Base-by-base conservation (phyloP, 2,113 vertebrate species). In the Daboia siamensis region DNA sequence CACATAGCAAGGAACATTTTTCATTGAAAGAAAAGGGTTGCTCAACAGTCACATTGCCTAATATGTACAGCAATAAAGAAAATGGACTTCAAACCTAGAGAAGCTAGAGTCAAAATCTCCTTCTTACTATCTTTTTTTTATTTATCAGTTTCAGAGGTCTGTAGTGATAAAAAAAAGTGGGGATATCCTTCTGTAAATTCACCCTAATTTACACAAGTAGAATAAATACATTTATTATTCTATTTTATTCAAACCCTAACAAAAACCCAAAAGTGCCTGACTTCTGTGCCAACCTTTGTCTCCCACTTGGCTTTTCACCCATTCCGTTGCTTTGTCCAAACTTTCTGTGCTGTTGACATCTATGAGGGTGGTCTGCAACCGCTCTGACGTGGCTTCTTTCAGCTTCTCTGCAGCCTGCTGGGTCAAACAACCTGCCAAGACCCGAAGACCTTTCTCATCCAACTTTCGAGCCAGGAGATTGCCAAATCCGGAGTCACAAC, bases 401-500 rank as follows among this genome's bases (percentile, higher is more conserved):
- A 99, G 94, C 86, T 94, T 96, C 26, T 95, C 95, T 0, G 97
- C 98, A 5, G 98, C 98, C 11, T 95, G 69, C n/a, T 98, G 95
- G 0, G 97, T 98, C 23, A 98, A 94, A 94, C 99, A 99, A 0
- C 98, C 97, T 9, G 98, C 98, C 29, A 98, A 94, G 91, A 99
- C 98, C 2, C 87, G 94, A 95, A 99, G 96, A 3, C 98, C 98
- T 87, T 95, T 96, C 0, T 86, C 59, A 4, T 98, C 98, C 94
- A 99, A 96, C 94, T 98, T 98, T 87, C 91, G 96, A 4, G 98
- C 98, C 96, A 98, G 94, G 88, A 97, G 95, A 48, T 98, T 97
- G 29, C 98, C 99, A 15, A 99, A 99, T 89, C 99, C 98, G 0
- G 98, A 98, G 95, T 99, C 98, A 1, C 98, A 99, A 90, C 98